Conservation (phyloP, 2,113 vertebrate genomes). For the Caranx melampygus region DNA sequence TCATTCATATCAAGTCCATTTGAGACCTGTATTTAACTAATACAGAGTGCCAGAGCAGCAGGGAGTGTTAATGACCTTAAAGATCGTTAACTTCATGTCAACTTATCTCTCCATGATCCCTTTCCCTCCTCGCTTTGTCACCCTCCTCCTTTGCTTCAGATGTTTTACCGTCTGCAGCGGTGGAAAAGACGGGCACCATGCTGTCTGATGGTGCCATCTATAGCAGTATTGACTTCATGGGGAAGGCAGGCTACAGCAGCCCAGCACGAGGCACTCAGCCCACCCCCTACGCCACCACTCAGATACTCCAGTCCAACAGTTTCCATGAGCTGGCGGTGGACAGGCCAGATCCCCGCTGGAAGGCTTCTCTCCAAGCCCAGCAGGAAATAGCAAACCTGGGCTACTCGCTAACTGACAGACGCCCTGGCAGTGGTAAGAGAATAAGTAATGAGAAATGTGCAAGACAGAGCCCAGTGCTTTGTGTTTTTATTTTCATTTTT, state of each 20-base stretch:
- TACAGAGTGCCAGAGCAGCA: slow-evolving; percentile 71
- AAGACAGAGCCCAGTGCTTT: slow-evolving; percentile 5
- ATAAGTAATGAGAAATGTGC: slow-evolving; percentile 7
- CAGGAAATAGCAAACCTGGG: slow-evolving; percentile 92
- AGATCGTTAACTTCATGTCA: slow-evolving; percentile 75
- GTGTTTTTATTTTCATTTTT: background rate
- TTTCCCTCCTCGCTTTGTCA: slow-evolving; percentile 58
- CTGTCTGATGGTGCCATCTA: slow-evolving; percentile 98
- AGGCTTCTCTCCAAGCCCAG: slow-evolving; percentile 93
- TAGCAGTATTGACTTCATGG: slow-evolving; percentile 97
- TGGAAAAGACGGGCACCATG: slow-evolving; percentile 95
- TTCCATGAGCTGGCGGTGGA: slow-evolving; percentile 96
- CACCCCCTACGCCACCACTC: slow-evolving; percentile 94
- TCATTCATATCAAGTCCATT: slow-evolving; percentile 82
- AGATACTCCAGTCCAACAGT: slow-evolving; percentile 96
- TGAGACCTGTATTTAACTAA: slow-evolving; percentile 73
- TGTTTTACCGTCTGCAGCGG: slow-evolving; percentile 89
- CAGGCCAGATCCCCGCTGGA: slow-evolving; percentile 95
- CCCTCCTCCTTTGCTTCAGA: slow-evolving; percentile 82
- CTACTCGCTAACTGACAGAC: slow-evolving; percentile 93
- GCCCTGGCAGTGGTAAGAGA: slow-evolving; percentile 90
- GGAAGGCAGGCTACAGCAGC: slow-evolving; percentile 93
- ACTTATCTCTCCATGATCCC: slow-evolving; percentile 62
- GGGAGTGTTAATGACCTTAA: slow-evolving; percentile 82
- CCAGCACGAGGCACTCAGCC: slow-evolving; percentile 91